phyloP scores from a whole-genome alignment of 2,888 invertebrate genomes.

The Ischnus inquisitorius region DNA sequence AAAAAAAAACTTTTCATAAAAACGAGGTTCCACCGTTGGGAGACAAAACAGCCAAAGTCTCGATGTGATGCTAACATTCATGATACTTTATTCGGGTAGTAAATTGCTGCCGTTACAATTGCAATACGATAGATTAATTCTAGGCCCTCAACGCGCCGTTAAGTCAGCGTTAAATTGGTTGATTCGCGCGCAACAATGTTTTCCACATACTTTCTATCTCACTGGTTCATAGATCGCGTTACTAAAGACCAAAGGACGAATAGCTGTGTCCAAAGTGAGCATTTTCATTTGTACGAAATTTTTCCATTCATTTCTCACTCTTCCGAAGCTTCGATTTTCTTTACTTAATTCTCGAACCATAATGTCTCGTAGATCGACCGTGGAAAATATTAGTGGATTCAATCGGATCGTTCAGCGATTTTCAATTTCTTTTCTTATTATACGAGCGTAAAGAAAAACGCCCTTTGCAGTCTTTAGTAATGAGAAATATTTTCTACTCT shows the following conservation, averaged over 20 bases:
- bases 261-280: not conserved
- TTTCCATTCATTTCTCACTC: not conserved
- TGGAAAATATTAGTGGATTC: not conserved
- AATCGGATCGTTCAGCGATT: not conserved
- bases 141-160: not conserved
- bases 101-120: conserved; percentile 11
- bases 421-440: not conserved
- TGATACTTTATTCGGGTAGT: conserved; percentile 16
- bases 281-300: not conserved
- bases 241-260: not conserved
- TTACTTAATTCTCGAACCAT: not conserved
- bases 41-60: not conserved
- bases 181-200: not conserved
- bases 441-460: not conserved
- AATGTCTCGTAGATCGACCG: not conserved
- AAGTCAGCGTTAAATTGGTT: not conserved
- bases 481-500: not conserved
- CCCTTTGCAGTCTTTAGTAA: not conserved
- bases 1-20: too few relatives aligned
- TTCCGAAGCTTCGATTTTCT: not conserved
- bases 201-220: conserved; percentile 14
- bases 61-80: not conserved
- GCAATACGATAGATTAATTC: conserved; percentile 7
- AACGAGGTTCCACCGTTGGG: too few relatives aligned
- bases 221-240: conserved; percentile 3